These are phyloP conservation scores for Phrynosoma platyrhinos DNA, from an alignment of 2,113 vertebrate species.

Conservation along the genomic window DNA sequence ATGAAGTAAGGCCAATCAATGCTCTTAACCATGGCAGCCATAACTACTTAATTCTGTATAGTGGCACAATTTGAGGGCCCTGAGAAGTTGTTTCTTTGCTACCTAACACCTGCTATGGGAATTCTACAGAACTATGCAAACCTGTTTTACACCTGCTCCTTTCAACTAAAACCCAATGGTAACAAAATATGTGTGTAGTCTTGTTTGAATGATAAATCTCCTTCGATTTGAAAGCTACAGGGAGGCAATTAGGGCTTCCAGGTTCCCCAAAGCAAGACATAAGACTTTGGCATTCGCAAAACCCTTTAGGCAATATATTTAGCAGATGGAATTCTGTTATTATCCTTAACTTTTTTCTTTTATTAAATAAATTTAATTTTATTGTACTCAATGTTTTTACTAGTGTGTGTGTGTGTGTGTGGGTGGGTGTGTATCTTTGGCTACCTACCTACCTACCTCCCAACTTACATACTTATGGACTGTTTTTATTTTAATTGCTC, in stretches of 20 bases:
- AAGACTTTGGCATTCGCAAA: constrained; percentile 66
- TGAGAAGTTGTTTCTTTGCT: constrained; percentile 40
- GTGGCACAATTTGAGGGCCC: constrained; percentile 29
- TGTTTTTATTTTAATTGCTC: not conserved
- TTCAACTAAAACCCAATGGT: constrained; percentile 32
- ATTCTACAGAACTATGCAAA: constrained; percentile 61
- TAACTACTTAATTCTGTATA: constrained; percentile 16
- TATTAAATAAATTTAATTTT: constrained; percentile 7
- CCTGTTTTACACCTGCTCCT: constrained; percentile 66
- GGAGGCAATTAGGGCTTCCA: constrained; percentile 70
- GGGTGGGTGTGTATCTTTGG: too few species aligned
- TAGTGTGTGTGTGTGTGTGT: not conserved
- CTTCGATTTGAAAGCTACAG: constrained; percentile 62
- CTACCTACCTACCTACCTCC: too few species aligned
- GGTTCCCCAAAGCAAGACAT: constrained; percentile 55
- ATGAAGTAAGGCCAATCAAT: not conserved
- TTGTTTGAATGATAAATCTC: constrained; percentile 68
- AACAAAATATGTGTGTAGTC: constrained; percentile 51
- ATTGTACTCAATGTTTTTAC: not conserved
- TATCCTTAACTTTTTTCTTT: constrained; percentile 55
- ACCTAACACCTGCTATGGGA: constrained; percentile 46
- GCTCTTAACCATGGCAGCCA: constrained; percentile 10
- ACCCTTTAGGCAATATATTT: constrained; percentile 62
- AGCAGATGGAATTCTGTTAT: constrained; percentile 67
- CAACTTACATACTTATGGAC: too few species aligned